These are phyloP conservation scores for Laticauda laticaudata DNA, from an alignment of 2,113 vertebrate species.

Conservation along the genomic window DNA sequence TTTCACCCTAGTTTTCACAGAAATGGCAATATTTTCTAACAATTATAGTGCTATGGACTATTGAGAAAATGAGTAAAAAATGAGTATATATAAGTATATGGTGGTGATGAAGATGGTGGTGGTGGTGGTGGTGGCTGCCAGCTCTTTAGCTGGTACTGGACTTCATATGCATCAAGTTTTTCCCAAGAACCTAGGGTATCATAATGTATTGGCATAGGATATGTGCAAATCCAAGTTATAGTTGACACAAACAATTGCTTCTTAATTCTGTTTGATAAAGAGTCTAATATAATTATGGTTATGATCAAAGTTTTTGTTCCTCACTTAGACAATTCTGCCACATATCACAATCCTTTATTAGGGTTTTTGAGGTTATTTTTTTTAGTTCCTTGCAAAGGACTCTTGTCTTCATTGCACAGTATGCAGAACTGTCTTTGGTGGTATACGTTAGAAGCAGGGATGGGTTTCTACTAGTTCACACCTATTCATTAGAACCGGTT, in stretches of 20 bases:
- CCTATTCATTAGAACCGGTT: too few species aligned
- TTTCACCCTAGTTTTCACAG: conserved; percentile 29
- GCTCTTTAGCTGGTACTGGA: not conserved
- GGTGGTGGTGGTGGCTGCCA: not conserved
- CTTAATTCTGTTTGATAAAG: not conserved
- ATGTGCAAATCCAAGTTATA: not conserved
- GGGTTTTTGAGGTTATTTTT: not conserved
- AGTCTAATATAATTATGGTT: not conserved
- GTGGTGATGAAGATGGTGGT: not conserved
- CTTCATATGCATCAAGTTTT: not conserved
- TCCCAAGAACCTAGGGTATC: not conserved
- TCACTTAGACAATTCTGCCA: not conserved
- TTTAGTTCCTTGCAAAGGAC: not conserved
- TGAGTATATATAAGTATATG: not conserved
- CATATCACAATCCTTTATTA: not conserved
- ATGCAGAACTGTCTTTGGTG: not conserved
- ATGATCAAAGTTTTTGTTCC: not conserved
- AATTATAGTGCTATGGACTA: not conserved
- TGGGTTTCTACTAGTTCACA: too few species aligned
- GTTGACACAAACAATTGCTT: not conserved
- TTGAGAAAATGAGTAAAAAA: not conserved
- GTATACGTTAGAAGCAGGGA: not conserved
- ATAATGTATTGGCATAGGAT: not conserved
- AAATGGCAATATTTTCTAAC: conserved; percentile 1
- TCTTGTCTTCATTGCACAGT: not conserved